A percentile compares a stretch with the other conserved stretches of the same genome.
Evolutionary conservation across 2,888 invertebrate species (phyloP).

Genomic region (Alloscopus bannaensis): DNA sequence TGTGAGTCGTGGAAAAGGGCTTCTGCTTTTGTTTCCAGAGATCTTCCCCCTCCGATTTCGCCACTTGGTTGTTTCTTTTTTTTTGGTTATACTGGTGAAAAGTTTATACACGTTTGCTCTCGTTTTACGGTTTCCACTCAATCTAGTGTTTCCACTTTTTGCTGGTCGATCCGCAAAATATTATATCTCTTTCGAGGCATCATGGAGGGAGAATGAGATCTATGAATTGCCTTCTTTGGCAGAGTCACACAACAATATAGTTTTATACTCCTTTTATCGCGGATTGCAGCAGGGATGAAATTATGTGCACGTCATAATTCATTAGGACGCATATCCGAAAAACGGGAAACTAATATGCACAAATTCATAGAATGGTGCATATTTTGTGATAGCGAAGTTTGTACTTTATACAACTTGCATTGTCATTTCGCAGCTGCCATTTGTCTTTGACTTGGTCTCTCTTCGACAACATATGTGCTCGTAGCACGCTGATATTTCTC

Average conservation of each 20-base stretch:
- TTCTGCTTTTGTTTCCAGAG: conserved; percentile 23
- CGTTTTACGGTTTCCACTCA: conserved; percentile 19
- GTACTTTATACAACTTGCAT: not conserved
- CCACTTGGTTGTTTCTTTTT: conserved; percentile 34
- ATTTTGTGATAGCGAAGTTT: no score
- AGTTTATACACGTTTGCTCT: conserved; percentile 36
- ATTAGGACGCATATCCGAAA: conserved; percentile 11
- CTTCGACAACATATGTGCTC: conserved; percentile 52
- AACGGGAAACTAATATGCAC: conserved; percentile 11
- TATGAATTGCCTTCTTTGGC: conserved; percentile 35
- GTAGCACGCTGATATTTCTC: conserved; percentile 19
- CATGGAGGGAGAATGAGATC: conserved; percentile 25
- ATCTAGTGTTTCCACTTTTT: conserved; percentile 21
- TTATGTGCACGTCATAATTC: conserved; percentile 46
- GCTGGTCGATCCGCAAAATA: conserved; percentile 44
- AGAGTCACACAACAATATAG: no score
- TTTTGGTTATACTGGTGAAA: no score
- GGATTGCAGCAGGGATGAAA: conserved; percentile 23
- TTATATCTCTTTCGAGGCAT: no score
- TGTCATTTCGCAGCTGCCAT: conserved; percentile 32
- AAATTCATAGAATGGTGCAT: no score
- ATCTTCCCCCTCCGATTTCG: conserved; percentile 41
- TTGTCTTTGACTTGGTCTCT: conserved; percentile 40
- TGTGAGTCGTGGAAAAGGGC: conserved; percentile 31
- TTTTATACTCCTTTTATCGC: no score